Evolutionary conservation across 2,797 vertebrate genomes (phyloP), one percentile per base, ranked within the genome.

Genomic region (Nyctalus aviator): DNA sequence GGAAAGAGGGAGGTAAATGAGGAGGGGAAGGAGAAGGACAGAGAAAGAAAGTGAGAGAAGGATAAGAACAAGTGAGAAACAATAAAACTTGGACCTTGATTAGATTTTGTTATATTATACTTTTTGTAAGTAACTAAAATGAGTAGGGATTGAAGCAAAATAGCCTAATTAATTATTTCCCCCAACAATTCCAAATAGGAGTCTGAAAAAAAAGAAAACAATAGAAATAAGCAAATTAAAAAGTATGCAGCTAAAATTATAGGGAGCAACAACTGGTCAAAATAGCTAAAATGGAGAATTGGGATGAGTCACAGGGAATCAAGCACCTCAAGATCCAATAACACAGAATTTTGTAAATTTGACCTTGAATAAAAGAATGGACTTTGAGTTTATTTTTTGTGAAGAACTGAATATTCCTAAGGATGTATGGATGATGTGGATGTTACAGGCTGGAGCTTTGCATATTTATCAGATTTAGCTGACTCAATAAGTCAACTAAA

Each of bases 71-170:
- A 72, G n/a, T 37, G n/a, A 68, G 12, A 85, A 76, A 53, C 13
- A 53, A 55, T 37, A 48, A 79, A 85, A 68, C 21, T 55, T 46
- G 77, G 53, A 32, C 46, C 23, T 11, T 79, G 37, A 75, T 57
- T 91, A 6, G 25, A 57, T 86, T 88, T 82, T 72, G 15, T 78
- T 78, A 23, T 46, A 32, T 30, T 72, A 14, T 71, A 73, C 41
- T 37, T 59, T 30, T 78, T 41, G 8, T 69, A 77, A n/a, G 44
- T 68, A 25, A 76, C 32, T 93, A 46, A 94, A 84, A 55, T 84
- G 55, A 94, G 8, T 41, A 90, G 21, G 76, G 21, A 30, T 12
- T 73, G 17, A 87, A 86, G 71, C 35, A 64, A 81, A 84, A 72
- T 85, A 55, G 20, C 30, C 15, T 32, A 41, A 64, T 71, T 55